A percentile compares a stretch with the other conserved stretches of the same genome.
Evolutionary conservation across 2,888 invertebrate species (phyloP).

Genomic region (Troilus luridus): DNA sequence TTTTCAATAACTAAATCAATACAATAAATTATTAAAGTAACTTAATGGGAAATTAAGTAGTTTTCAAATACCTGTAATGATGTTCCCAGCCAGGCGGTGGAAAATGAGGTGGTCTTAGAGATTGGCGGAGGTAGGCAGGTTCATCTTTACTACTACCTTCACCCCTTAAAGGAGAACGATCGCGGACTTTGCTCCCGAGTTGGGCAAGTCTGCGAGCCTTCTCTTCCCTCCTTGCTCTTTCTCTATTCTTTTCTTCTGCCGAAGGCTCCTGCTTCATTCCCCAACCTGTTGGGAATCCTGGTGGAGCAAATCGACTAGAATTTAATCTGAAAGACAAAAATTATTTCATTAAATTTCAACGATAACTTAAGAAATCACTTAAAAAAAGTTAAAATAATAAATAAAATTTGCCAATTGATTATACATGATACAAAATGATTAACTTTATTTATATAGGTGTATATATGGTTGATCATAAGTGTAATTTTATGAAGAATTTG

Average conservation of each 20-base stretch:
- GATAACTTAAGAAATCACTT: too few relatives aligned
- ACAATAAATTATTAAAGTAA: conserved; percentile 8
- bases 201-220: conserved; percentile 69
- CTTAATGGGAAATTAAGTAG: not conserved
- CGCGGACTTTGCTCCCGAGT: conserved; percentile 69
- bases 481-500: too few relatives aligned
- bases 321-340: conserved; percentile 70
- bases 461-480: too few relatives aligned
- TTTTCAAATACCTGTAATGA: conserved; percentile 72
- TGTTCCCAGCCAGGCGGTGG: conserved; percentile 73
- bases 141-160: conserved; percentile 74
- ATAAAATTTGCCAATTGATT: too few relatives aligned
- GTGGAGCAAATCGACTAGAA: conserved; percentile 72
- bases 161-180: conserved; percentile 84
- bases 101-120: conserved; percentile 70
- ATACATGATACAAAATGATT: not conserved
- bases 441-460: too few relatives aligned
- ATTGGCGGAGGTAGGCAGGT: conserved; percentile 60
- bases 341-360: not conserved
- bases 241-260: conserved; percentile 70
- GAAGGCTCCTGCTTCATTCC: conserved; percentile 78
- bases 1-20: not conserved
- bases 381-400: too few relatives aligned
- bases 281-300: conserved; percentile 70
- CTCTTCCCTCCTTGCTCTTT: conserved; percentile 68